Evolutionary conservation across 2,888 invertebrate genomes (phyloP).

Genomic region (Volucella inflata): DNA sequence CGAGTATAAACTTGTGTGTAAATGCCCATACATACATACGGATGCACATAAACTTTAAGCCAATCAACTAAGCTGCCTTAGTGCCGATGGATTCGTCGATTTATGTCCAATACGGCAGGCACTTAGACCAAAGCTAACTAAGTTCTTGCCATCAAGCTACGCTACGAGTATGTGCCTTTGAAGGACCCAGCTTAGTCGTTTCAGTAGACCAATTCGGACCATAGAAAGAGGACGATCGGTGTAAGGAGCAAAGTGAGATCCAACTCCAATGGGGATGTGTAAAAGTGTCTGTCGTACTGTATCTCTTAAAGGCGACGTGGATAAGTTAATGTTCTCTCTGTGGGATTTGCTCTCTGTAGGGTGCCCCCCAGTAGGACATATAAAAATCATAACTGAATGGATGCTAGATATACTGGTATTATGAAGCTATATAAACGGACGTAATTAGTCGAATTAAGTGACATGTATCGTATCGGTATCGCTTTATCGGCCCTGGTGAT

Average conservation of each 20-base stretch:
- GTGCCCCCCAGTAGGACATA: neutral
- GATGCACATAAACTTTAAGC: slow-evolving; percentile 36
- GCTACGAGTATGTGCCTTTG: slow-evolving; percentile 37
- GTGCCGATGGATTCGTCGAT: slow-evolving; percentile 73
- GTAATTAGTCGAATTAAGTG: slow-evolving; percentile 56
- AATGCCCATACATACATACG: neutral
- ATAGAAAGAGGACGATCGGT: slow-evolving; percentile 23
- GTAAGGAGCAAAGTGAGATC: slow-evolving; percentile 45
- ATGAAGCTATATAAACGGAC: slow-evolving; percentile 36
- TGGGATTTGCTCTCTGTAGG: slow-evolving; percentile 26
- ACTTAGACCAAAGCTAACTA: slow-evolving; percentile 68
- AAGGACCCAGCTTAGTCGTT: slow-evolving; percentile 42
- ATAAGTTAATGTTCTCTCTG: slow-evolving; percentile 36
- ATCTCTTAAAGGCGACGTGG: slow-evolving; percentile 47
- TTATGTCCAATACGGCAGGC: slow-evolving; percentile 68
- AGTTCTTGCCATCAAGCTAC: slow-evolving; percentile 70
- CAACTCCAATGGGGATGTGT: slow-evolving; percentile 11
- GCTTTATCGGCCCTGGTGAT: slow-evolving; percentile 13
- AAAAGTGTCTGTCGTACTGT: slow-evolving; percentile 63
- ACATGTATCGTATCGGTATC: neutral
- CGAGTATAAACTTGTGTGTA: no score
- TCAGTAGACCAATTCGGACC: slow-evolving; percentile 19
- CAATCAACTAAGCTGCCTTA: slow-evolving; percentile 72
- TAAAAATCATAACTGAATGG: neutral
- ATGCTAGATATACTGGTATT: slow-evolving; percentile 21